A percentile compares a stretch with the other conserved stretches of the same genome.
These are phyloP conservation scores for Schizotus pectinicornis DNA, from an alignment of 2,888 invertebrate genomes.

Conservation along the genomic window DNA sequence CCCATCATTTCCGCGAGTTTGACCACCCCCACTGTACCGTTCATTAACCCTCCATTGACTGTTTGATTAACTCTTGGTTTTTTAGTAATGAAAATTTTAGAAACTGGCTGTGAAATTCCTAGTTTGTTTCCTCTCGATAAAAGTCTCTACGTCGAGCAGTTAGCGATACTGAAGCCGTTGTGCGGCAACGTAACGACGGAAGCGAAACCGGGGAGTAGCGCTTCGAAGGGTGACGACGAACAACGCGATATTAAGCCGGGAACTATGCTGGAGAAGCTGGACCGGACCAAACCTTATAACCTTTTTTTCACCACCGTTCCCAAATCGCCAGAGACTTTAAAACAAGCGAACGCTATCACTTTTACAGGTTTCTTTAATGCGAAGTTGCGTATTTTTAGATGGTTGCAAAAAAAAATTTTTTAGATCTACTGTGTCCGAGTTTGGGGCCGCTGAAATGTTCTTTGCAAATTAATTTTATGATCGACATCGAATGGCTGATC, in stretches of 20 bases:
- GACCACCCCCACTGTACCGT: slow-evolving; percentile 78
- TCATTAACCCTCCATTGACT: not conserved
- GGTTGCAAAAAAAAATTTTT: slow-evolving; percentile 38
- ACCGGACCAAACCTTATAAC: slow-evolving; percentile 72
- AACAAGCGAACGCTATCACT: slow-evolving; percentile 71
- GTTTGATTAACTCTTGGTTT: slow-evolving; percentile 10
- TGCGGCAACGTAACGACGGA: slow-evolving; percentile 6
- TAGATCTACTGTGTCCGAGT: slow-evolving; percentile 80
- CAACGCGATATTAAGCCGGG: not conserved
- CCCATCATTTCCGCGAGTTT: slow-evolving; percentile 82
- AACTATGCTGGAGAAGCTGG: slow-evolving; percentile 57
- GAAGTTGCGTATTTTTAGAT: not conserved
- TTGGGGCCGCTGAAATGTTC: slow-evolving; percentile 76
- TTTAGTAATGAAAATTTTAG: slow-evolving; percentile 71
- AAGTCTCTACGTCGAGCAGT: slow-evolving; percentile 66
- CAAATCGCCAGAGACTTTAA: slow-evolving; percentile 67
- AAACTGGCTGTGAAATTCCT: slow-evolving; percentile 63
- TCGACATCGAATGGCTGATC: slow-evolving; percentile 87
- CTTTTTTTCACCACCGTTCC: slow-evolving; percentile 78
- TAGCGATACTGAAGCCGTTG: slow-evolving; percentile 60
- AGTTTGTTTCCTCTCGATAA: slow-evolving; percentile 60
- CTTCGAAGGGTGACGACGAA: slow-evolving; percentile 6
- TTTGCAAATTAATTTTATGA: slow-evolving; percentile 93
- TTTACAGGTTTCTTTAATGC: slow-evolving; percentile 64
- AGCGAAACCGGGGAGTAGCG: not conserved